Conservation (phyloP, 2,888 invertebrate species). For the Ormyrus labotus region DNA sequence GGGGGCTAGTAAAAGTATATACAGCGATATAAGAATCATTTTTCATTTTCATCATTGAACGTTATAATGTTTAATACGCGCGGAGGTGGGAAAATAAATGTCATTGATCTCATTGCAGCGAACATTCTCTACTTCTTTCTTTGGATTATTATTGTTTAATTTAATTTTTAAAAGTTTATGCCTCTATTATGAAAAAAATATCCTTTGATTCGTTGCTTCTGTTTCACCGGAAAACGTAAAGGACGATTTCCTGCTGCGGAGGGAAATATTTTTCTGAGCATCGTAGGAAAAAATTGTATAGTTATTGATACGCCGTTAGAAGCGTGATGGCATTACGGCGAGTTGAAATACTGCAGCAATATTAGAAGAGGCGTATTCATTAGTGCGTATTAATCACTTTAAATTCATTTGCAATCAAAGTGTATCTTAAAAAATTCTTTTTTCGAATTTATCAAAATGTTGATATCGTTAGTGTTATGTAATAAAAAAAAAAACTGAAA, state of each 20-base stretch:
- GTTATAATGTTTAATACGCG: background rate
- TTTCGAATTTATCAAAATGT: background rate
- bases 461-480: conserved; percentile 38
- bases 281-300: background rate
- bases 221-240: too few species aligned
- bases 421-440: background rate
- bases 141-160: background rate
- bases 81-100: conserved; percentile 10
- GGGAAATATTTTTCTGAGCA: conserved; percentile 24
- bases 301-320: background rate
- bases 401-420: conserved; percentile 10
- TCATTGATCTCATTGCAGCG: conserved; percentile 3
- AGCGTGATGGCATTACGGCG: conserved; percentile 7
- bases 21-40: conserved; percentile 13
- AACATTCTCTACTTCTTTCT: too few species aligned
- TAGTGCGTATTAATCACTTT: background rate
- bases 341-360: conserved; percentile 16
- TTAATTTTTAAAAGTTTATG: background rate
- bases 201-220: background rate
- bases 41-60: background rate
- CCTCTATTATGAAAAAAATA: background rate
- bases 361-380: conserved; percentile 4
- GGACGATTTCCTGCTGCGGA: background rate
- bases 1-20: conserved; percentile 6
- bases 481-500: background rate